phyloP scores from a whole-genome alignment of 2,797 vertebrate genomes.

The Centropyge bicolor region DNA sequence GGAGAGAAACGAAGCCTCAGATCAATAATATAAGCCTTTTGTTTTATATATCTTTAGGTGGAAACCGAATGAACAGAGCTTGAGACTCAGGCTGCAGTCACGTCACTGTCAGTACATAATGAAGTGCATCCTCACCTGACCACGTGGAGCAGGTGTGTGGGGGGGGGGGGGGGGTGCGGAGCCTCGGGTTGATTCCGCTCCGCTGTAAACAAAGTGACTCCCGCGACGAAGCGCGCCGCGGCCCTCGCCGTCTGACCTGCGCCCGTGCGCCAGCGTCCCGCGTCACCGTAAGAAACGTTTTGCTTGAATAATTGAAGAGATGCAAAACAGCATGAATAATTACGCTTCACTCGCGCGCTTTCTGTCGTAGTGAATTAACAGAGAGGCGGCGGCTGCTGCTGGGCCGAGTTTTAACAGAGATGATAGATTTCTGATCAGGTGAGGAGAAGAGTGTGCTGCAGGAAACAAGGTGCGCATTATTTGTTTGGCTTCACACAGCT shows the following conservation, averaged over 20 bases:
- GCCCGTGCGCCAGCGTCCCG: slow-evolving; percentile 35
- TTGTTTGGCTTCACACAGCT: slow-evolving; percentile 5
- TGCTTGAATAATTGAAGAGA: slow-evolving; percentile 80
- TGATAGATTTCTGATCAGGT: slow-evolving; percentile 28
- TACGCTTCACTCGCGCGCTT: slow-evolving; percentile 63
- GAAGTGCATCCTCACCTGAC: not conserved
- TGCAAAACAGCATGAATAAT: slow-evolving; percentile 84
- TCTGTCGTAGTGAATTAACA: slow-evolving; percentile 75
- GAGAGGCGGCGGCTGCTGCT: slow-evolving; percentile 51
- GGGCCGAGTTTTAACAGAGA: slow-evolving; percentile 30
- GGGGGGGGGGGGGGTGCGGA: not conserved
- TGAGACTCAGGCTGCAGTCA: not conserved
- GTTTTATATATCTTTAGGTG: not conserved
- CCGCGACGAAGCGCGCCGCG: slow-evolving; percentile 27
- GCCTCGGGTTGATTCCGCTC: slow-evolving; percentile 42
- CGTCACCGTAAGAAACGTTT: slow-evolving; percentile 62
- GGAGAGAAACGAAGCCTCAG: not conserved
- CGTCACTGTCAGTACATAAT: not conserved
- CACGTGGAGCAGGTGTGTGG: slow-evolving; percentile 45
- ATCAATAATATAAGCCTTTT: not conserved
- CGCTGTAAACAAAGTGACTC: slow-evolving; percentile 50
- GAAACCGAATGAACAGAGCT: not conserved
- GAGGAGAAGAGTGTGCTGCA: not conserved
- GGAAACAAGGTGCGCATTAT: not conserved
- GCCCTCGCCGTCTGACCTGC: slow-evolving; percentile 27